Evolutionary conservation across 2,113 vertebrate genomes (phyloP).

Genomic region (Gracilinanus agilis): DNA sequence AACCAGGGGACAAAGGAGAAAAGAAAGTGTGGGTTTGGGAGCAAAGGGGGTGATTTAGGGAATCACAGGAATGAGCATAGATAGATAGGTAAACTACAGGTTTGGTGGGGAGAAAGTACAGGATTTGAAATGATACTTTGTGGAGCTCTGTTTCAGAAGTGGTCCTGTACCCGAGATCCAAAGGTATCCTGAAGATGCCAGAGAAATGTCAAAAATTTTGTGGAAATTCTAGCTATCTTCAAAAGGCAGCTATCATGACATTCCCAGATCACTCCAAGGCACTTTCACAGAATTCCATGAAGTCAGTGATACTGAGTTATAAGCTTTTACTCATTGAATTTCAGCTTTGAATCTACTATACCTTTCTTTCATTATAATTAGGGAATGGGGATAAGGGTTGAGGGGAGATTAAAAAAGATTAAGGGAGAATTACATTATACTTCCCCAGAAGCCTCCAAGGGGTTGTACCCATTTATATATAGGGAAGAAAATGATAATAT

Average conservation of each 20-base stretch:
- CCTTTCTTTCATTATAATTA: background rate
- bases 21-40: too few species aligned
- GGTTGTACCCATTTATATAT: background rate
- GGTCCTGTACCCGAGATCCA: too few species aligned
- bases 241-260: background rate
- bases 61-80: too few species aligned
- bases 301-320: background rate
- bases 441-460: background rate
- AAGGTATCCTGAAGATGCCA: background rate
- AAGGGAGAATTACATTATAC: background rate
- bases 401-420: background rate
- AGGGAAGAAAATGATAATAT: background rate
- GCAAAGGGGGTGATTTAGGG: too few species aligned
- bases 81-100: too few species aligned
- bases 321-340: background rate
- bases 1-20: too few species aligned
- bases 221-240: background rate
- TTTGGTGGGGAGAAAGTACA: too few species aligned
- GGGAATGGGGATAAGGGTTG: background rate
- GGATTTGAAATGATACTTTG: too few species aligned
- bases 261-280: background rate
- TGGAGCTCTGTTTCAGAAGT: too few species aligned
- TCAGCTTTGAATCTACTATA: background rate
- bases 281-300: background rate
- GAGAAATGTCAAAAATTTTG: background rate